Conservation (phyloP, 2,888 invertebrate genomes). For the Eupithecia subfuscata region DNA sequence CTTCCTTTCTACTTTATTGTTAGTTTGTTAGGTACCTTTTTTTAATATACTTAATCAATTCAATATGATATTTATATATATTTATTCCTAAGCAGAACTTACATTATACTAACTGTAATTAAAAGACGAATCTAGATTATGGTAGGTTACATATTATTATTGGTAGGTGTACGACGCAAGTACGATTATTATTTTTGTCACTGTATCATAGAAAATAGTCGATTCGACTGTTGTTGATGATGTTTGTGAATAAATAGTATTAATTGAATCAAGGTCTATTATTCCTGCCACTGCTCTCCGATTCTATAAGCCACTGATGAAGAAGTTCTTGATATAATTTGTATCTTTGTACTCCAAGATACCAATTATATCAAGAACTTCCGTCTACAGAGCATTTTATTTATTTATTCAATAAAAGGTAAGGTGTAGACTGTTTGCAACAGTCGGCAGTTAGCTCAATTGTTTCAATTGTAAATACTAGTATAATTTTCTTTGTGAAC, state of each 20-base stretch:
- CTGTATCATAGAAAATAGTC: neutral
- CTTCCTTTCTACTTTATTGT: conserved; percentile 14
- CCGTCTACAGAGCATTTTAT: no score
- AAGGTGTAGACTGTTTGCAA: no score
- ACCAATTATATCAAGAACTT: no score
- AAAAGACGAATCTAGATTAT: neutral
- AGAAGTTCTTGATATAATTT: no score
- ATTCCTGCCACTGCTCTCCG: neutral
- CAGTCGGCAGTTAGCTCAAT: no score
- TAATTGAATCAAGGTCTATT: neutral
- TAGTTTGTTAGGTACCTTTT: neutral
- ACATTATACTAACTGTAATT: neutral
- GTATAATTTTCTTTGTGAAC: no score
- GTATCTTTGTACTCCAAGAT: no score
- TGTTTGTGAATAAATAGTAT: neutral
- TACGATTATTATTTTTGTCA: neutral
- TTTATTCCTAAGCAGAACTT: neutral
- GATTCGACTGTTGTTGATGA: conserved; percentile 6
- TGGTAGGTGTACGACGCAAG: neutral
- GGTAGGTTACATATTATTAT: neutral
- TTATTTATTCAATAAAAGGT: no score
- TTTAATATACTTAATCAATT: neutral
- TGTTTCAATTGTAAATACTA: no score
- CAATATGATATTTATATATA: neutral
- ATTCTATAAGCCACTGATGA: neutral